Conservation (phyloP, 2,888 invertebrate species). For the Diarsia mendica region DNA sequence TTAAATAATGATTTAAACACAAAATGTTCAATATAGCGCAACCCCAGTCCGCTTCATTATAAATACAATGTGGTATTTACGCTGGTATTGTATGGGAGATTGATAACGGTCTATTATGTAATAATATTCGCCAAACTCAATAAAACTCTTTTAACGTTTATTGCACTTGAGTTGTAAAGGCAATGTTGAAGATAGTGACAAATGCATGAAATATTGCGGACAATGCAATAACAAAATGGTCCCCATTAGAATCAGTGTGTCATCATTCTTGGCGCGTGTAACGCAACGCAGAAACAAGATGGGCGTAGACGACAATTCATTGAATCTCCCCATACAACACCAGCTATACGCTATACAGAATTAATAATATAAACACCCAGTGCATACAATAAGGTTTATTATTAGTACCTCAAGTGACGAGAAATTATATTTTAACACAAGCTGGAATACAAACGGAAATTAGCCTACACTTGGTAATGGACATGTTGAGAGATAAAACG, state of each 20-base stretch:
- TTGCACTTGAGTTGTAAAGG: conserved; percentile 9
- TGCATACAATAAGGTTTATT: conserved; percentile 81
- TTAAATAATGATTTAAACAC: conserved; percentile 75
- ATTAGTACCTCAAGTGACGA: conserved; percentile 84
- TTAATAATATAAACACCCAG: conserved; percentile 86
- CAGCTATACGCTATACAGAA: conserved; percentile 62
- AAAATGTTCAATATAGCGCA: conserved; percentile 85
- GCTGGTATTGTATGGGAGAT: conserved; percentile 59
- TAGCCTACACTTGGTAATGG: conserved; percentile 81
- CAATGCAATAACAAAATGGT: conserved; percentile 61
- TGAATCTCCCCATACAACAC: conserved; percentile 46
- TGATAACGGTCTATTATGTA: conserved; percentile 6
- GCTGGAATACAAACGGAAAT: conserved; percentile 81
- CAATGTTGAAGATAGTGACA: conserved; percentile 36
- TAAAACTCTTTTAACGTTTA: conserved; percentile 9
- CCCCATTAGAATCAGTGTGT: conserved; percentile 53
- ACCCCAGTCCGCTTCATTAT: conserved; percentile 76
- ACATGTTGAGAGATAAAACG: conserved; percentile 72
- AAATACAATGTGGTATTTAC: conserved; percentile 61
- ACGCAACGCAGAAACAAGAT: conserved; percentile 17
- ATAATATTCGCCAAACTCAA: conserved; percentile 17
- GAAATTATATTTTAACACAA: conserved; percentile 80
- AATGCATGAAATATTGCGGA: conserved; percentile 57
- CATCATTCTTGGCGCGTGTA: conserved; percentile 16
- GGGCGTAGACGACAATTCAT: conserved; percentile 11